Percentiles rank a stretch among this genome's conserved stretches.
Conservation (phyloP, 2,888 invertebrate species). For the Drosophila nr. fundita region DNA sequence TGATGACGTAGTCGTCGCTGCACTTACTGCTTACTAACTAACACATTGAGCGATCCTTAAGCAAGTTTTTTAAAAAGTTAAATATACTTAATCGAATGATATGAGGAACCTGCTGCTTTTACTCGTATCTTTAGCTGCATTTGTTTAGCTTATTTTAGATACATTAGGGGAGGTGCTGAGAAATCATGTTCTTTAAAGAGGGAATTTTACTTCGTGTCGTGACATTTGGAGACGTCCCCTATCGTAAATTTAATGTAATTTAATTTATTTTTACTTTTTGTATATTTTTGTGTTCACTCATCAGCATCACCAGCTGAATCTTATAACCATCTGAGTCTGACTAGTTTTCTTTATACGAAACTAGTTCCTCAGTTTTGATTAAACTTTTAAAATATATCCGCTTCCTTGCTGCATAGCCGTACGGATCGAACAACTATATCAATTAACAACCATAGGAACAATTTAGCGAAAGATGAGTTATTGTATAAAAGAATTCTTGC, state of each 20-base stretch:
- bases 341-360: no score
- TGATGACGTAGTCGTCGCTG: conserved; percentile 32
- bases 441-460: neutral
- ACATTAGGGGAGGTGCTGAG: neutral
- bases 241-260: no score
- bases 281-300: neutral
- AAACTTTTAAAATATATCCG: neutral
- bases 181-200: neutral
- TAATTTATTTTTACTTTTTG: no score
- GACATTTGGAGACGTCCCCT: neutral
- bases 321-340: neutral
- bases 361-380: neutral
- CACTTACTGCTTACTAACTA: neutral
- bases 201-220: neutral
- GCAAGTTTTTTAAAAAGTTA: neutral
- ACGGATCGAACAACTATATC: neutral
- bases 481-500: neutral
- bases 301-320: neutral
- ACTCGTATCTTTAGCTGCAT: neutral
- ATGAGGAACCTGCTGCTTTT: rapidly evolving
- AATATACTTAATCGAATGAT: neutral
- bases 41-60: neutral
- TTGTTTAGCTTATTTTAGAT: neutral
- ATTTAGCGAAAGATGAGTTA: neutral
- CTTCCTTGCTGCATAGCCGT: neutral